These are phyloP conservation scores for Epinotia demarniana DNA, from an alignment of 2,888 invertebrate genomes.

Conservation along the genomic window DNA sequence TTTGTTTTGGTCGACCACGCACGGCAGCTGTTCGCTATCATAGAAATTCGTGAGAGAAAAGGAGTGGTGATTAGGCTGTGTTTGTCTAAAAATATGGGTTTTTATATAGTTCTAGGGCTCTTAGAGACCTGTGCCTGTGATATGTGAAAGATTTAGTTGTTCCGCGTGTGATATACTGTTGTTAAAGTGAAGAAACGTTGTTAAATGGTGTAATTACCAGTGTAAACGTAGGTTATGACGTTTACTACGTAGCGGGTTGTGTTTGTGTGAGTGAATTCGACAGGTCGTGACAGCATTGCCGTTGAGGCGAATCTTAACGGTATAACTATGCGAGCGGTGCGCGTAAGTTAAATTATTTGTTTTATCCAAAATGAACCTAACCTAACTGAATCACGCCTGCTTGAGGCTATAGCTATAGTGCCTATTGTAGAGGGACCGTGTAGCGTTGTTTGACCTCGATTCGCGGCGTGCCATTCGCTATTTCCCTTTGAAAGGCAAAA, in stretches of 20 bases:
- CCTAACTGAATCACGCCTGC: constrained; percentile 67
- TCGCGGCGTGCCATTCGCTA: constrained; percentile 53
- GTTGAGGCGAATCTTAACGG: constrained; percentile 83
- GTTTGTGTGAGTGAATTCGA: constrained; percentile 71
- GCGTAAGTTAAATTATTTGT: constrained; percentile 52
- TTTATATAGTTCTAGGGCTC: constrained; percentile 75
- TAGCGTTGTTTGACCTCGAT: constrained; percentile 71
- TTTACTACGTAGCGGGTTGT: constrained; percentile 75
- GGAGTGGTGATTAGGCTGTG: constrained; percentile 83
- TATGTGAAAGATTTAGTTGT: constrained; percentile 67
- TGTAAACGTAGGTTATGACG: constrained; percentile 82
- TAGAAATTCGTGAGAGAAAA: constrained; percentile 83
- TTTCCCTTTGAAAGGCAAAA: constrained; percentile 67
- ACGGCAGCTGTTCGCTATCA: constrained; percentile 84
- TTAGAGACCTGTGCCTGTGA: constrained; percentile 63
- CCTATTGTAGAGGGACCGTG: constrained; percentile 56
- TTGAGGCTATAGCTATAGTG: constrained; percentile 16
- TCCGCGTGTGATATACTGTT: constrained; percentile 70
- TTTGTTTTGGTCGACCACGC: constrained; percentile 81
- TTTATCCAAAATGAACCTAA: constrained; percentile 55
- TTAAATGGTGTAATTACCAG: constrained; percentile 74
- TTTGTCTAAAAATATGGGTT: constrained; percentile 77
- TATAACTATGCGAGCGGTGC: constrained; percentile 71
- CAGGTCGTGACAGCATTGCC: constrained; percentile 73
- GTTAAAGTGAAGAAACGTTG: constrained; percentile 67